Evolutionary conservation across 2,113 vertebrate species (phyloP).

Genomic region (Petrocephalus microphthalmus): DNA sequence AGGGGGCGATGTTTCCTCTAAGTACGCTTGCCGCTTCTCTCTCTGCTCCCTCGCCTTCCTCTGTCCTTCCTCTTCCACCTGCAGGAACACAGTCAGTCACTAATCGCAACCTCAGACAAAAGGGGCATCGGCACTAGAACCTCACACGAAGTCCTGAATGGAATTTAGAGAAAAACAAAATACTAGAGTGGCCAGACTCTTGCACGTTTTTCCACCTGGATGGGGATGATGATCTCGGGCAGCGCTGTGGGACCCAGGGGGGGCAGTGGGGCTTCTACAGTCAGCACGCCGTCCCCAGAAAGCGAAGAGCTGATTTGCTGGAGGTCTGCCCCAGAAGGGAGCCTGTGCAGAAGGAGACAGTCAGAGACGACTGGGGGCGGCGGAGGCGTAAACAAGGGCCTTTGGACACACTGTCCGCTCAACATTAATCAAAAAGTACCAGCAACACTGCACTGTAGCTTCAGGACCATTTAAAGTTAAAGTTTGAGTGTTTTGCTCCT

Average conservation of each 20-base stretch:
- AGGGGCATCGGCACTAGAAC: background rate
- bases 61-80: constrained; percentile 2
- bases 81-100: background rate
- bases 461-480: background rate
- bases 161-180: background rate
- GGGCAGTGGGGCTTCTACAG: constrained; percentile 46
- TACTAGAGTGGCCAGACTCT: background rate
- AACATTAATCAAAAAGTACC: background rate
- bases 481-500: constrained; percentile 11
- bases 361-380: background rate
- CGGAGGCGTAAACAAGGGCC: too few relatives aligned
- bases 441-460: background rate
- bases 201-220: constrained; percentile 42
- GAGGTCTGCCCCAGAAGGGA: constrained; percentile 51
- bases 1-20: background rate
- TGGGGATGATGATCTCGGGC: constrained; percentile 48
- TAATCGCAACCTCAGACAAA: background rate
- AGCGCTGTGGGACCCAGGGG: constrained; percentile 17
- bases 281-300: constrained; percentile 52
- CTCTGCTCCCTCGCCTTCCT: background rate
- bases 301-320: constrained; percentile 53
- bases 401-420: background rate
- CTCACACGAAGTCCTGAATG: background rate
- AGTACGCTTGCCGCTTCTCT: background rate
- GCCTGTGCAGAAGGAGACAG: constrained; percentile 34